Percentiles rank a stretch among this genome's conserved stretches.
phyloP scores from a whole-genome alignment of 2,113 vertebrate genomes.

The Galemys pyrenaicus region DNA sequence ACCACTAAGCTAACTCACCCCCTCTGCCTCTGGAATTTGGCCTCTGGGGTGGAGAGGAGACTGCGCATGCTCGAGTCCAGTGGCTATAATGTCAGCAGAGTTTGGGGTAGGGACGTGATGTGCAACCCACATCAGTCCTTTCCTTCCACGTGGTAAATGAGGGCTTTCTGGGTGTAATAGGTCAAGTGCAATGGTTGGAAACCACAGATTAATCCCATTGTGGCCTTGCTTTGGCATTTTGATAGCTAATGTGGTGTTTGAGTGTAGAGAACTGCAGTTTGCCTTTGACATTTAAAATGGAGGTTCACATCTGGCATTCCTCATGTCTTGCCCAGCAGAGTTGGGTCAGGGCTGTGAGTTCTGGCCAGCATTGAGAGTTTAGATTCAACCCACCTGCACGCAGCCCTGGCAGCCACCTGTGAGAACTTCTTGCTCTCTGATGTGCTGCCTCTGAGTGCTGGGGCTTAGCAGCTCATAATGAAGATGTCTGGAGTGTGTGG shows the following conservation, averaged over 20 bases:
- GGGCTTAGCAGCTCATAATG: neutral
- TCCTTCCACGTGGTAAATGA: fast-evolving
- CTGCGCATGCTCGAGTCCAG: neutral
- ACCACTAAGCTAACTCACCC: neutral
- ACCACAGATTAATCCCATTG: neutral
- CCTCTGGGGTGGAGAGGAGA: neutral
- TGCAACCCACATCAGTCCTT: no score
- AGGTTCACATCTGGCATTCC: neutral
- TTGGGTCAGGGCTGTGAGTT: neutral
- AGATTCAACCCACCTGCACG: neutral
- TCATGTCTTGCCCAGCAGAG: neutral
- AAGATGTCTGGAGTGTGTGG: neutral
- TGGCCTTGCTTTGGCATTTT: neutral
- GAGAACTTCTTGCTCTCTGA: neutral
- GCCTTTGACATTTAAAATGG: neutral
- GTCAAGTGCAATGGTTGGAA: neutral
- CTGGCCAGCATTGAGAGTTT: neutral
- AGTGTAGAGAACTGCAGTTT: neutral
- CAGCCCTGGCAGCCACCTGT: neutral
- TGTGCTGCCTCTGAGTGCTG: neutral
- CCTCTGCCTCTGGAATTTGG: neutral
- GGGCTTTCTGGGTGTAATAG: neutral
- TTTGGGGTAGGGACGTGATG: neutral
- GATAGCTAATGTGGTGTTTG: neutral
- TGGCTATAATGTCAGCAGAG: neutral